Evolutionary conservation across 1,140 invertebrate genomes (phyloP), one percentile per base, ranked within the genome.

Genomic region (Nautilus pompilius): DNA sequence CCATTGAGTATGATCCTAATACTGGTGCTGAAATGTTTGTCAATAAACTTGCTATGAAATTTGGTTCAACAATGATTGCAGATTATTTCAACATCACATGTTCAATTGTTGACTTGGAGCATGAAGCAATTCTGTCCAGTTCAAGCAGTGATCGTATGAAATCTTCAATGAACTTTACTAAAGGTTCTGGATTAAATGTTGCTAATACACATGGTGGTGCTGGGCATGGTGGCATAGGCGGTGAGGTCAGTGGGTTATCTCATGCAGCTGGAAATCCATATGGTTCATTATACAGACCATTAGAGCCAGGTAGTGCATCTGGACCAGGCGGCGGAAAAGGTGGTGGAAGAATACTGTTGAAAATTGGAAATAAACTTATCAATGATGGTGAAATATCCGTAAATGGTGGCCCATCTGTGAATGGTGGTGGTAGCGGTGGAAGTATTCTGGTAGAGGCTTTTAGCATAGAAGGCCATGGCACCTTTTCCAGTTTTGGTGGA

Each of bases 381-480:
- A 73, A 71, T 63, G 75, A 77, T 60, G 75, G 75, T 10, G 67
- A 67, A 17, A 71, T 77, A 15, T 64, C 69, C 48, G 75, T 70
- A 6, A 70, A 70, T 64, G 75, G 73, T 46, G 59, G 57, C 55
- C 32, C 34, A 20, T 26, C 59, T 3, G 28, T 15, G n/a, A 33
- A 64, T 51, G 75, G 75, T 36, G 73, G 71, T 10, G 75, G 75
- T 13, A 77, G 75, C 63, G 75, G 71, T 4, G 75, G 75, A 3
- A 75, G 71, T 59, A 74, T 77, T 8, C 63, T 69, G 65, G 68
- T 77, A n/a, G 62, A 72, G 45, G 58, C 72, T 3, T 67, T 64
- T 20, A 45, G 60, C 28, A 71, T 77, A 51, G 70, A 77, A 62
- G 75, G 73, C 4, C 74, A 71, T 58, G 75, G 75, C 0, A 51